Conservation (phyloP, 2,113 vertebrate species). For the Platichthys flesus region DNA sequence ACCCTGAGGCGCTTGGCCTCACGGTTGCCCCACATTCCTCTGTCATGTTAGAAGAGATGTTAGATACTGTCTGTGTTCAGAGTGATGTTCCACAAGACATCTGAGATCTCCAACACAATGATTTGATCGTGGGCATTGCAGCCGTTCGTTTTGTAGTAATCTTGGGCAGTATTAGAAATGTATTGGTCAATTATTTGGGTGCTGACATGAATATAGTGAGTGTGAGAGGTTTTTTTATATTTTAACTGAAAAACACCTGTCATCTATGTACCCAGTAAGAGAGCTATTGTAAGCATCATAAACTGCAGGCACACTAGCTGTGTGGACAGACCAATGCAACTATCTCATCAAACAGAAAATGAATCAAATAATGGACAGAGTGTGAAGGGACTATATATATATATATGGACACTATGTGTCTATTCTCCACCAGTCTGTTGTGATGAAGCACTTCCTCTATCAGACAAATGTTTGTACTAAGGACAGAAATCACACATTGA, state of each 20-base stretch:
- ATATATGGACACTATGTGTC: constrained; percentile 29
- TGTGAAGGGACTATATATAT: constrained; percentile 19
- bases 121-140: no score
- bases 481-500: constrained; percentile 28
- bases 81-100: constrained; percentile 5
- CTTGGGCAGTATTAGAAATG: neutral
- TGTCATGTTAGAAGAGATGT: constrained; percentile 37
- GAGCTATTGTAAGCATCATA: neutral
- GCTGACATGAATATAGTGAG: neutral
- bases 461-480: constrained; percentile 60
- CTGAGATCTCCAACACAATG: neutral
- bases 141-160: neutral
- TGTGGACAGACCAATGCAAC: constrained; percentile 22
- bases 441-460: constrained; percentile 25
- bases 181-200: neutral
- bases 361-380: constrained; percentile 31
- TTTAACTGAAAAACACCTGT: neutral
- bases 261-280: neutral
- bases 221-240: no score
- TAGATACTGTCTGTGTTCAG: constrained; percentile 37
- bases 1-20: constrained; percentile 67
- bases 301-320: neutral
- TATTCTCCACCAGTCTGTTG: constrained; percentile 37
- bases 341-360: constrained; percentile 34
- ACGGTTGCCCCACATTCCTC: constrained; percentile 59